A percentile compares a stretch with the other conserved stretches of the same genome.
Conservation (phyloP, 2,113 vertebrate genomes). For the Bungarus multicinctus region DNA sequence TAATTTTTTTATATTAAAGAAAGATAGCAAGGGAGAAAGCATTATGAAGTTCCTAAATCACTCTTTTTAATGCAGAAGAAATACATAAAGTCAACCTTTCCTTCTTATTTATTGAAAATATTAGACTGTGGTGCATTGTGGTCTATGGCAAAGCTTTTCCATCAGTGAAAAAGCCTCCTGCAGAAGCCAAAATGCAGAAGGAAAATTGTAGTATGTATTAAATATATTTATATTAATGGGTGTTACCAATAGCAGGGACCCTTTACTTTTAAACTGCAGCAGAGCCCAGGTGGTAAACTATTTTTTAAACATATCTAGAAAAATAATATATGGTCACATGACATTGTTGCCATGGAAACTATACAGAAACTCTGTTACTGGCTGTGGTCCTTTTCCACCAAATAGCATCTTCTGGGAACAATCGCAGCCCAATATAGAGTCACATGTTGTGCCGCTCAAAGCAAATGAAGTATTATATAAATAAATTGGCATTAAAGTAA, state of each 20-base stretch:
- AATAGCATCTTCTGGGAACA: background rate
- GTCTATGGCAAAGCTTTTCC: background rate
- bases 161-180: background rate
- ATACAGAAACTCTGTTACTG: background rate
- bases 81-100: rapidly evolving
- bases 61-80: rapidly evolving
- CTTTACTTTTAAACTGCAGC: background rate
- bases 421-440: background rate
- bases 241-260: background rate
- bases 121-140: background rate
- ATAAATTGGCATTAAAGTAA: background rate
- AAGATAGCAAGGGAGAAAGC: background rate
- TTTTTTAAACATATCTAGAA: background rate
- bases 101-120: background rate
- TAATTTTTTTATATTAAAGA: background rate
- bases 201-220: background rate
- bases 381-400: background rate
- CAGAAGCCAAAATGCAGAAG: background rate
- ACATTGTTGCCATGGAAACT: background rate
- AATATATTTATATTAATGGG: background rate
- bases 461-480: background rate
- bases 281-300: background rate
- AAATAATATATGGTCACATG: background rate
- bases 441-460: background rate
- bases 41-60: background rate